A percentile compares a stretch with the other conserved stretches of the same genome.
Conservation (phyloP, 1,140 invertebrate genomes). For the Dinoponera quadriceps region DNA sequence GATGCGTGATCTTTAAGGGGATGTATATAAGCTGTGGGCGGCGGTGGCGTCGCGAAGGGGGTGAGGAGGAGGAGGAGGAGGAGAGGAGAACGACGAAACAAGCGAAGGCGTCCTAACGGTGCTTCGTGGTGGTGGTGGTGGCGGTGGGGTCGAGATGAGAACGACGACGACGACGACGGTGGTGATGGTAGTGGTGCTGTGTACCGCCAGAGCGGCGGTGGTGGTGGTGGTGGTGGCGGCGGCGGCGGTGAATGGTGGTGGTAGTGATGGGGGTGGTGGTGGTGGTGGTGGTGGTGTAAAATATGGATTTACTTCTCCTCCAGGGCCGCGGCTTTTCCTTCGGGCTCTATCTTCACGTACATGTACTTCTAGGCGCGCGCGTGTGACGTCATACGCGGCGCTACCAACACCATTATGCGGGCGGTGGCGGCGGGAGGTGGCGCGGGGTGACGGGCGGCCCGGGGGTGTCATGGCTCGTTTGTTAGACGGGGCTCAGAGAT, state of each 20-base stretch:
- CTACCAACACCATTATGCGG: slow-evolving; percentile 75
- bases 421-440: slow-evolving; percentile 35
- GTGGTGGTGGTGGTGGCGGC: slow-evolving; percentile 27
- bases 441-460: slow-evolving; percentile 52
- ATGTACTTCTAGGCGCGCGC: slow-evolving; percentile 76
- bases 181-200: not conserved
- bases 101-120: slow-evolving; percentile 77
- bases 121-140: slow-evolving; percentile 49
- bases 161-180: slow-evolving; percentile 27
- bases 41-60: slow-evolving; percentile 50
- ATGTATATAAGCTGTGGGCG: slow-evolving; percentile 71
- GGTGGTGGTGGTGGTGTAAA: slow-evolving; percentile 82
- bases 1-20: slow-evolving; percentile 77
- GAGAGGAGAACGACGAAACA: slow-evolving; percentile 78
- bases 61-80: slow-evolving; percentile 62
- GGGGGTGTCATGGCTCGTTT: slow-evolving; percentile 81
- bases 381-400: slow-evolving; percentile 80
- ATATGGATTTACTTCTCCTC: slow-evolving; percentile 85
- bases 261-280: slow-evolving; percentile 52
- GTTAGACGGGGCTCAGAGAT: slow-evolving; percentile 76
- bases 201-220: not conserved
- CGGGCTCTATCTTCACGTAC: slow-evolving; percentile 77
- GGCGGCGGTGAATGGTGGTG: slow-evolving; percentile 41
- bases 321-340: slow-evolving; percentile 80
- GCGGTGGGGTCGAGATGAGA: slow-evolving; percentile 48